Conservation (phyloP, 2,113 vertebrate genomes). For the Lonchura striata region DNA sequence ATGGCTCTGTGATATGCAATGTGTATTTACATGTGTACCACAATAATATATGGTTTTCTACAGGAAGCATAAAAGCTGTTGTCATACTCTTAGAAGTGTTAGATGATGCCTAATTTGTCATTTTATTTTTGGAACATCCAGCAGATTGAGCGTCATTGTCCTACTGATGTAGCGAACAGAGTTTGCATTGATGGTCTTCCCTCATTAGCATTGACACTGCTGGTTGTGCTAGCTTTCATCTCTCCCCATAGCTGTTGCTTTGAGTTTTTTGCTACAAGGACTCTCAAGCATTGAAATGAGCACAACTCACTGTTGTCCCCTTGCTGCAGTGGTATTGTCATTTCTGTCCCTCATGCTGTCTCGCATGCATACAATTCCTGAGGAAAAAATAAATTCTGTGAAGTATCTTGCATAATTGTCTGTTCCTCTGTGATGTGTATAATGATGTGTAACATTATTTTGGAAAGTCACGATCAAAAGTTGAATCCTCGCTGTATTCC, state of each 20-base stretch:
- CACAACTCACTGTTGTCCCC: background rate
- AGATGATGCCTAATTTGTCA: conserved; percentile 50
- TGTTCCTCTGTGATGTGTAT: background rate
- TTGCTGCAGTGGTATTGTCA: conserved; percentile 10
- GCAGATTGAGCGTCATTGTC: conserved; percentile 45
- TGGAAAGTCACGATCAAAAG: background rate
- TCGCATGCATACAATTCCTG: background rate
- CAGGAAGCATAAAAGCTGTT: conserved; percentile 57
- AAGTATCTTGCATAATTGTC: conserved; percentile 1
- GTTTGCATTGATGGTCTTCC: conserved; percentile 1
- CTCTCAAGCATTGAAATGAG: conserved; percentile 19
- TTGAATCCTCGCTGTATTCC: background rate
- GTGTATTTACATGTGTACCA: conserved; percentile 34
- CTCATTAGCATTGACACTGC: conserved; percentile 30
- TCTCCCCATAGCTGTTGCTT: background rate
- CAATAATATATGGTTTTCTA: background rate
- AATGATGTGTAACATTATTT: background rate
- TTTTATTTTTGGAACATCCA: conserved; percentile 41
- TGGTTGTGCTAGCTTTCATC: background rate
- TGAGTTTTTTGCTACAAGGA: background rate
- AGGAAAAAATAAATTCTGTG: background rate
- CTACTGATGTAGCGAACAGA: background rate
- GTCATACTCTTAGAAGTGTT: conserved; percentile 18
- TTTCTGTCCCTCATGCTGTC: background rate
- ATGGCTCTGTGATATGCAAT: background rate